Evolutionary conservation across 2,113 vertebrate species (phyloP), one percentile per base, ranked within the genome.

Genomic region (Pterocles gutturalis): DNA sequence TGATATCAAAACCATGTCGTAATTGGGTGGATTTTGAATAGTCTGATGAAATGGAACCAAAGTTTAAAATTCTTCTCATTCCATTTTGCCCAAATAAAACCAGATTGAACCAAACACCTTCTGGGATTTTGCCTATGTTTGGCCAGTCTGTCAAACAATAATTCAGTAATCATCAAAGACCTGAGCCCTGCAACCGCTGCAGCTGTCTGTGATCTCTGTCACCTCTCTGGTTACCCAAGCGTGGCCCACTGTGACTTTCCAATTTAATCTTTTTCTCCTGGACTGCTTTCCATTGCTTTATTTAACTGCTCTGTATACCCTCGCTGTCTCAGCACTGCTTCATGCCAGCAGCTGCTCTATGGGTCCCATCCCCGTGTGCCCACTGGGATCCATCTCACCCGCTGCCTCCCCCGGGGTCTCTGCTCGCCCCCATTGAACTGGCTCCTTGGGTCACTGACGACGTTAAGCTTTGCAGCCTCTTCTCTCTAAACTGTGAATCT

Each of bases 381-480:
- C 61, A 13, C 20, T 46, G 54, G 66, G 41, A 10, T 58, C 51
- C 43, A 8, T 38, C 41, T 46, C 17, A 9, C 61, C 36, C 55
- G 11, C 70, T 17, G 2, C 45, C 20, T 73, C 33, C 51, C 24
- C 54, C 51, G 31, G 57, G 31, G 34, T 53, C 14, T 86, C 61
- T 67, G 85, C 21, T 49, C 0, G 0, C 25, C 31, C 45, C 31
- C 2, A 0, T 5, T 19, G n/a, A 31, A 16, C 43, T 15, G 48
- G 19, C 54, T 48, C 61, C 70, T 53, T 9, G 49, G 22, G 22
- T 41, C 20, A 3, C 45, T 57, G 83, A 25, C 70, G 36, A 28
- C 9, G 36, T 33, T 17, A 54, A 45, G 65, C 57, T 83, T 76
- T 45, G 29, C 61, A 61, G 21, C 46, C 29, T 45, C 57, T 38